A percentile compares a stretch with the other conserved stretches of the same genome.
These are phyloP conservation scores for Phortica magna DNA, from an alignment of 2,888 invertebrate species.

Conservation along the genomic window DNA sequence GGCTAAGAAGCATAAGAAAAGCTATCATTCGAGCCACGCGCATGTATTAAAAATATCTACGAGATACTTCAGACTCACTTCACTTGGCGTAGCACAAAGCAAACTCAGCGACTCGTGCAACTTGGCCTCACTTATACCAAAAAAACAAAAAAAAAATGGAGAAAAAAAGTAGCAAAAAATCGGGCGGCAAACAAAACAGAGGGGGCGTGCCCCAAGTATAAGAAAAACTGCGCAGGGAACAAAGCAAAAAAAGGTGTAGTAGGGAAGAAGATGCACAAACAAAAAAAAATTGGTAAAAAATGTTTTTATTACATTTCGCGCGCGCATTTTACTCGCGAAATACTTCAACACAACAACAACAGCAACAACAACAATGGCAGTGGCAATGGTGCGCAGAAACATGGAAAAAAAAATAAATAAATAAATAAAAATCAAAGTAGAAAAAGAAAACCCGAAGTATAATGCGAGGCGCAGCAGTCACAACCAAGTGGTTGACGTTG, in stretches of 20 bases:
- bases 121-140: constrained; percentile 31
- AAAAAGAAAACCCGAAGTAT: constrained; percentile 41
- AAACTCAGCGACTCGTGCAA: constrained; percentile 45
- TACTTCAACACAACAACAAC: constrained; percentile 62
- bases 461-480: constrained; percentile 45
- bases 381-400: constrained; percentile 44
- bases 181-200: background rate
- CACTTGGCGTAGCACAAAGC: constrained; percentile 22
- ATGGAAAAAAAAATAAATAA: constrained; percentile 56
- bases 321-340: constrained; percentile 70
- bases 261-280: constrained; percentile 3
- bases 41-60: constrained; percentile 72
- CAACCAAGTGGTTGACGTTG: background rate
- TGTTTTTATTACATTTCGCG: constrained; percentile 77
- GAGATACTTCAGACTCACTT: constrained; percentile 61
- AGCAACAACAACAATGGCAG: constrained; percentile 47
- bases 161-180: background rate
- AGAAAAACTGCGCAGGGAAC: constrained; percentile 44
- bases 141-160: background rate
- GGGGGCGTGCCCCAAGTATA: background rate
- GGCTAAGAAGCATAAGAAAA: constrained; percentile 23
- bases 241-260: constrained; percentile 54
- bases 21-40: constrained; percentile 52
- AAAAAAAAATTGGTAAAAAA: constrained; percentile 60
- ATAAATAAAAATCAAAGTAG: constrained; percentile 47